Percentiles rank a stretch among this genome's conserved stretches.
Conservation (phyloP, 1,140 invertebrate species). For the Aphelinus atriplicis region DNA sequence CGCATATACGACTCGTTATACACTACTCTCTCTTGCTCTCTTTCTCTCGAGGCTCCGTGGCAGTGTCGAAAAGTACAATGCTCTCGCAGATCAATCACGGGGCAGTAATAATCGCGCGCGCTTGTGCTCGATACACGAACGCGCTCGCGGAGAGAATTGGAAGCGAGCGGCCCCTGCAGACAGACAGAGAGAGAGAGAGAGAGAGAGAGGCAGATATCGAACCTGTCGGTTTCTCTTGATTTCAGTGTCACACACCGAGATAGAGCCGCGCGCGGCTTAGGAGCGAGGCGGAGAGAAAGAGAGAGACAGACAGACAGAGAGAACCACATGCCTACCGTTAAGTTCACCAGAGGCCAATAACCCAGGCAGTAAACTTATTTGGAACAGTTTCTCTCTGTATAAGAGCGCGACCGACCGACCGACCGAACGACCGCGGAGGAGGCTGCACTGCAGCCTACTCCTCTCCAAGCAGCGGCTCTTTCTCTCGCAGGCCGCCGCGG, state of each 20-base stretch:
- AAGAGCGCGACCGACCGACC: neutral
- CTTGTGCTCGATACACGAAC: no score
- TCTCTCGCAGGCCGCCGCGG: no score
- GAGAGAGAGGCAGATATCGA: conserved; percentile 3
- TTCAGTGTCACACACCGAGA: conserved; percentile 37
- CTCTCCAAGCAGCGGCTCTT: no score
- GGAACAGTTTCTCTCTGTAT: conserved; percentile 33
- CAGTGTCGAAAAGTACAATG: no score
- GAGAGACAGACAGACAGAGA: neutral
- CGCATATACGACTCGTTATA: no score
- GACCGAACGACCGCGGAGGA: neutral
- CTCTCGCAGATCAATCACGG: no score
- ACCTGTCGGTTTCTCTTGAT: conserved; percentile 24
- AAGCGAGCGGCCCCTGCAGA: no score
- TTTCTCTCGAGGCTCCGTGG: no score
- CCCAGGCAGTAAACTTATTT: conserved; percentile 41
- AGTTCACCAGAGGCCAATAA: conserved; percentile 44
- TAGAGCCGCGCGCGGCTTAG: neutral
- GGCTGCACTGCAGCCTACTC: neutral
- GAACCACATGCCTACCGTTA: conserved; percentile 35
- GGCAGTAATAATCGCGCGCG: no score
- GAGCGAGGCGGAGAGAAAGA: neutral
- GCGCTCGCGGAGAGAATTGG: no score
- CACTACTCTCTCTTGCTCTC: no score
- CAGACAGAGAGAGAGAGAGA: neutral